A percentile compares a stretch with the other conserved stretches of the same genome.
These are phyloP conservation scores for Amniataba percoides DNA, from an alignment of 2,797 vertebrate species.

Conservation along the genomic window DNA sequence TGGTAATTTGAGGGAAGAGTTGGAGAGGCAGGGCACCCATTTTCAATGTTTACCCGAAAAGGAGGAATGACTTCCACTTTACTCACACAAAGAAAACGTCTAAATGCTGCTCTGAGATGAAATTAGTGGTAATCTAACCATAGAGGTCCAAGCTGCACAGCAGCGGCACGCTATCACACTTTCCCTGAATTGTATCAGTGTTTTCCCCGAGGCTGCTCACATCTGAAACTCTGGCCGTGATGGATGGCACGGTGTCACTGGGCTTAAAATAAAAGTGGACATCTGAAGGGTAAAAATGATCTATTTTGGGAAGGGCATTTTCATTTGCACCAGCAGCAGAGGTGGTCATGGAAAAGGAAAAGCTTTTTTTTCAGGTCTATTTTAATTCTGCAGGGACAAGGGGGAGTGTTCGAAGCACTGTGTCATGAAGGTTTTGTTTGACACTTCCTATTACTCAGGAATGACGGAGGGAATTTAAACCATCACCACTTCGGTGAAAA, in stretches of 20 bases:
- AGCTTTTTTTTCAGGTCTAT: conserved; percentile 64
- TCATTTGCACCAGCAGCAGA: conserved; percentile 81
- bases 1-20: conserved; percentile 79
- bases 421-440: conserved; percentile 76
- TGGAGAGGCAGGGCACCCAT: conserved; percentile 75
- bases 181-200: conserved; percentile 68
- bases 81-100: conserved; percentile 76
- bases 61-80: conserved; percentile 79
- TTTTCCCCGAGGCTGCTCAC: conserved; percentile 72
- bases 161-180: conserved; percentile 69
- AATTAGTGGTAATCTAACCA: conserved; percentile 79
- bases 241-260: conserved; percentile 80
- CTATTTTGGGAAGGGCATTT: conserved; percentile 87
- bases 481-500: conserved; percentile 56
- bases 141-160: conserved; percentile 60
- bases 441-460: conserved; percentile 79
- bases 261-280: conserved; percentile 85
- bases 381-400: conserved; percentile 79
- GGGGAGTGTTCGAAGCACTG: conserved; percentile 75
- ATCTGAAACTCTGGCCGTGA: conserved; percentile 80
- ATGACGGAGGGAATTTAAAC: conserved; percentile 74
- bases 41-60: conserved; percentile 79
- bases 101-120: conserved; percentile 78
- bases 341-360: conserved; percentile 80
- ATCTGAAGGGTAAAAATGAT: conserved; percentile 85